These are phyloP conservation scores for Thamnaconus septentrionalis DNA, from an alignment of 2,113 vertebrate species.

Conservation along the genomic window DNA sequence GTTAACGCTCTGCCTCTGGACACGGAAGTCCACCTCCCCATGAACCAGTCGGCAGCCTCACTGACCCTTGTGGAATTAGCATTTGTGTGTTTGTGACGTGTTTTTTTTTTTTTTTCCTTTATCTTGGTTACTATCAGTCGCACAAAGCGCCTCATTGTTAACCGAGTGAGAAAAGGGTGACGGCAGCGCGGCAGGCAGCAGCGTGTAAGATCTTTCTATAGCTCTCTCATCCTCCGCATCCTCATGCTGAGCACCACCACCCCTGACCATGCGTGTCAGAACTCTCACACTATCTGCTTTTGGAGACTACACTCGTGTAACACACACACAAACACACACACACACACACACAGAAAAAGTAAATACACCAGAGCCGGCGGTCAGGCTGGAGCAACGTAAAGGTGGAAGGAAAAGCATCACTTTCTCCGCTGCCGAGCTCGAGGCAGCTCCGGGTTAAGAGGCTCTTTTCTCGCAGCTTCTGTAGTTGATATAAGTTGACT, in stretches of 20 bases:
- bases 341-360: constrained; percentile 2
- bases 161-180: constrained; percentile 26
- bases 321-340: constrained; percentile 17
- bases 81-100: background rate
- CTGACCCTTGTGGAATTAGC: no score
- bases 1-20: no score
- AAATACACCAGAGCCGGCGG: background rate
- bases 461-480: no score
- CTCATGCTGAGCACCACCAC: background rate
- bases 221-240: constrained; percentile 9
- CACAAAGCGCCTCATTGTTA: constrained; percentile 54
- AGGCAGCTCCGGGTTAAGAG: no score
- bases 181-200: constrained; percentile 26
- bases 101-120: constrained; percentile 9
- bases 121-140: background rate
- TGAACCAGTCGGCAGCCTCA: no score
- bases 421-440: background rate
- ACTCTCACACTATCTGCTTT: constrained; percentile 16
- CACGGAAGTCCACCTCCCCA: no score
- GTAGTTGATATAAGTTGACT: no score
- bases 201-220: constrained; percentile 43
- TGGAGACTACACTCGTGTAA: constrained; percentile 6
- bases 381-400: background rate
- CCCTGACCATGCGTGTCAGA: background rate
- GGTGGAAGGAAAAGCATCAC: background rate